Evolutionary conservation across 2,113 vertebrate species (phyloP), one percentile per base, ranked within the genome.

Genomic region (Petrocephalus zakoni): DNA sequence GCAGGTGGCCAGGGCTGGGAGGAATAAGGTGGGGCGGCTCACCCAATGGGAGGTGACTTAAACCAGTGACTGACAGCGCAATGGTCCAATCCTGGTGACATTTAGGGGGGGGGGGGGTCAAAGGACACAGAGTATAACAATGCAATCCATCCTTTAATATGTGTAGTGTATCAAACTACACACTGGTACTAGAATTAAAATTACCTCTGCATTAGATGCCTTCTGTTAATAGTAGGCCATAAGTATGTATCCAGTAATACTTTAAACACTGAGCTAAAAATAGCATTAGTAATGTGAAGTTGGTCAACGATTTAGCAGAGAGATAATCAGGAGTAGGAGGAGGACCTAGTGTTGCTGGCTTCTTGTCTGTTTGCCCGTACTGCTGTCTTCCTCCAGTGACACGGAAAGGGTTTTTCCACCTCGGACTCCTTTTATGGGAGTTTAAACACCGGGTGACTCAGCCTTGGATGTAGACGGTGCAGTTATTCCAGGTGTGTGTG

Each of bases 381-480:
- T 37, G 52, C 29, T 42, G n/a, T 29, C 25, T 6, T 56, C 51
- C 49, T 17, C 52, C 84, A 25, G 51, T 29, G 13, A 53, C 46
- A 78, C 25, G 56, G 47, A 22, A 42, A 42, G 72, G 87, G 47
- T 0, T 72, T 88, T 55, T 88, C 51, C 87, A 78, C n/a, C n/a
- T 13, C 49, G 55, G 87, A 34, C 75, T 55, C 42, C 10, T 53
- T 53, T 29, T 51, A 81, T 29, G 13, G 49, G n/a, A 29, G 68
- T 82, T 53, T 42, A 88, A 25, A 88, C 51, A 88, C 25, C 5
- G 6, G 21, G 29, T 82, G 68, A 88, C 68, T 88, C 68, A 21
- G 8, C n/a, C 46, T 53, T 49, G 10, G 22, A 85, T 29, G n/a
- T 53, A 85, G 49, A 85, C 15, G 1, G 22, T 34, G 84, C 84